Evolutionary conservation across 2,113 vertebrate species (phyloP), one percentile per base, ranked within the genome.

Genomic region (Anguilla japonica): DNA sequence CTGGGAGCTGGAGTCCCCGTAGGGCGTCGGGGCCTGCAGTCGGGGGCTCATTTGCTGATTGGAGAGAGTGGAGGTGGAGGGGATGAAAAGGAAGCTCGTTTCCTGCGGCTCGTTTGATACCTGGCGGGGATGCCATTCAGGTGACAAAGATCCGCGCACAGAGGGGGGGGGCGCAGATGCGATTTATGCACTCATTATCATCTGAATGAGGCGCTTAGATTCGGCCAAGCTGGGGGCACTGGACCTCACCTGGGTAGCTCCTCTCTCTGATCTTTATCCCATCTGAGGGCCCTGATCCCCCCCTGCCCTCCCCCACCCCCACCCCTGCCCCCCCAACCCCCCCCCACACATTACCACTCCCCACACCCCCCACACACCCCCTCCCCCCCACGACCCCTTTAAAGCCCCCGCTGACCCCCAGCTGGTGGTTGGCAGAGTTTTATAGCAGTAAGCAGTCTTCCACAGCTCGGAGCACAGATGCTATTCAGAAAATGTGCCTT

Each of bases 181-280:
- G 96, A 96, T 97, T 97, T 97, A 96, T 96, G 96, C 95, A 95
- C 96, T 97, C 96, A 97, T 98, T 97, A 97, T 95, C 97, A 98
- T 98, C 95, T 97, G 96, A 98, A 97, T 97, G 95, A 95, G 95
- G 94, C 71, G 95, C 93, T 94, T 94, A 96, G 95, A 97, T 97
- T 96, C 95, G 94, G 93, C 95, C 95, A 95, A 95, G 95, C 96
- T 93, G 94, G 95, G 92, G 95, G 96, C 94, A 94, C 91, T 84
- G 88, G 95, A 95, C 96, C 96, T 96, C 96, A 97, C 96, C 96
- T 96, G 96, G 95, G 95, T 94, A 95, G 95, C 93, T 95, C 95
- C 96, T 93, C 71, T 94, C 95, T 96, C 96, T 96, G 96, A 97
- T 97, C 96, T 97, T 97, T 96, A 97, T 96, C 95, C 95, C 96